Percentiles rank a stretch among this genome's conserved stretches.
Conservation (phyloP, 2,888 invertebrate species). For the Brachypterus glaber region DNA sequence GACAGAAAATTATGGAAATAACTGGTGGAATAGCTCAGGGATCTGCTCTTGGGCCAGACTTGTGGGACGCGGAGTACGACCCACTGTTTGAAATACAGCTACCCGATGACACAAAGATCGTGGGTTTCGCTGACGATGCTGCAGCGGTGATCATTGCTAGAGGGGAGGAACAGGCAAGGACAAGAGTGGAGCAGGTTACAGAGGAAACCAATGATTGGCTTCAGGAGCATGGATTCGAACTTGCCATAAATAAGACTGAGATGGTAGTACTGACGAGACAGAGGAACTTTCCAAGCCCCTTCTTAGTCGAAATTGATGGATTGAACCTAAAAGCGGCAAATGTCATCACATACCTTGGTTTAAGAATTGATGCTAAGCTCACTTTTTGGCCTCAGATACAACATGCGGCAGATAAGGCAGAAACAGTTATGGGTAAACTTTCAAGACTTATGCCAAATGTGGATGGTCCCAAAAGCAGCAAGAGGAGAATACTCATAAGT, state of each 20-base stretch:
- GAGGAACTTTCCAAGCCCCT: not conserved
- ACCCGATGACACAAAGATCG: not conserved
- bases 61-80: not conserved
- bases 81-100: not conserved
- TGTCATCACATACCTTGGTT: not conserved
- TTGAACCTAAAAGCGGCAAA: not conserved
- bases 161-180: constrained; percentile 1
- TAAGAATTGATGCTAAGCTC: not conserved
- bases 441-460: too few species aligned
- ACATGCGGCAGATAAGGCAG: too few species aligned
- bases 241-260: constrained; percentile 1
- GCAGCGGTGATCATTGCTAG: not conserved
- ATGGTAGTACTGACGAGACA: not conserved
- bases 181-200: constrained; percentile 1
- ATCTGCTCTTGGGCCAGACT: not conserved
- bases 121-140: not conserved
- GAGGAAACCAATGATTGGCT: not conserved
- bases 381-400: not conserved
- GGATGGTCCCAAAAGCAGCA: too few species aligned
- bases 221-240: not conserved
- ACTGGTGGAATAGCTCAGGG: not conserved
- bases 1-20: not conserved
- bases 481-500: too few species aligned
- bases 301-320: not conserved
- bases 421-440: too few species aligned